These are phyloP conservation scores for Eugnorisma glareosa DNA, from an alignment of 2,888 invertebrate genomes.

Conservation along the genomic window DNA sequence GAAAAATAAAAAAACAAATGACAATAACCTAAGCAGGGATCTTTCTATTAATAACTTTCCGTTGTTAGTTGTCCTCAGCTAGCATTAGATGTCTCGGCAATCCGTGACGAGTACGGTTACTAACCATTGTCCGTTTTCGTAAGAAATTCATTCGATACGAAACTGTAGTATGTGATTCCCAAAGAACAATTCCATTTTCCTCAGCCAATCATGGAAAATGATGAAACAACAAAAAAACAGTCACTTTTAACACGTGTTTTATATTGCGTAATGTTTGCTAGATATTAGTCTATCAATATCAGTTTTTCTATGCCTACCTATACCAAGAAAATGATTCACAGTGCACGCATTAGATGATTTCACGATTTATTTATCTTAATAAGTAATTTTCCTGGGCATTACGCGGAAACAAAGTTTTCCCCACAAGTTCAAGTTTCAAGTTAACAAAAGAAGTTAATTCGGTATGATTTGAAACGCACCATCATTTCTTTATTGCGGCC, in stretches of 20 bases:
- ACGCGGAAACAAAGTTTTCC: constrained; percentile 72
- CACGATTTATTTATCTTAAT: constrained; percentile 57
- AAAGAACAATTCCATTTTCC: constrained; percentile 34
- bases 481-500: constrained; percentile 82
- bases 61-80: not conserved
- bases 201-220: constrained; percentile 6
- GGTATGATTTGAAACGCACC: constrained; percentile 85
- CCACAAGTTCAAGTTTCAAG: constrained; percentile 71
- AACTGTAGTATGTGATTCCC: constrained; percentile 26
- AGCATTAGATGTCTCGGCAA: not conserved
- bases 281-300: constrained; percentile 31
- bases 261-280: constrained; percentile 34
- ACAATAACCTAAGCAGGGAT: not conserved
- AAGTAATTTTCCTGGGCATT: constrained; percentile 63
- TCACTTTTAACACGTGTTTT: constrained; percentile 6
- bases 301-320: constrained; percentile 24
- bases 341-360: constrained; percentile 50
- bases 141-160: not conserved
- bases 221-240: constrained; percentile 24
- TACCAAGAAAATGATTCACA: constrained; percentile 54
- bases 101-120: too few relatives aligned
- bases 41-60: not conserved
- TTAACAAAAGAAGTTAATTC: constrained; percentile 82
- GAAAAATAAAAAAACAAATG: not conserved
- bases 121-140: not conserved